Evolutionary conservation across 2,888 invertebrate genomes (phyloP).

Genomic region (Diloba caeruleocephala): DNA sequence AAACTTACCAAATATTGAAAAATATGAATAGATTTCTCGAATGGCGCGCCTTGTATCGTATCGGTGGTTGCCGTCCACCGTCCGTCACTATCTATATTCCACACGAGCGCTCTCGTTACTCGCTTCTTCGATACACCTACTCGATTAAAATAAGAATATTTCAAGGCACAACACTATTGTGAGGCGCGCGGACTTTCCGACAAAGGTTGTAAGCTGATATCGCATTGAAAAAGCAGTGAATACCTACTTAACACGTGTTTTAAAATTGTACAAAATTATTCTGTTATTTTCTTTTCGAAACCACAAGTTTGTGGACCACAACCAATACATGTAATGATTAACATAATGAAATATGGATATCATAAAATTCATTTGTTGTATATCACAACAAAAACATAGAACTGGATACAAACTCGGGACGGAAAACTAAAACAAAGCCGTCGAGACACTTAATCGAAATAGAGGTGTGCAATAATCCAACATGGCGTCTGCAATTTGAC

Average conservation of each 20-base stretch:
- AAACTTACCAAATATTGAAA: conserved; percentile 72
- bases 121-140: conserved; percentile 78
- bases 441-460: conserved; percentile 77
- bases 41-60: conserved; percentile 68
- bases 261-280: conserved; percentile 14
- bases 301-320: too few relatives aligned
- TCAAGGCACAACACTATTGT: conserved; percentile 79
- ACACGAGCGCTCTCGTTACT: conserved; percentile 80
- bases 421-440: conserved; percentile 67
- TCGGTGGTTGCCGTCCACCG: conserved; percentile 72
- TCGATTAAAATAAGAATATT: conserved; percentile 87
- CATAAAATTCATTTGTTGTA: conserved; percentile 24
- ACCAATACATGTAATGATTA: too few relatives aligned
- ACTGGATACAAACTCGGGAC: conserved; percentile 29
- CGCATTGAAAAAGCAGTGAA: conserved; percentile 58
- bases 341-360: background rate
- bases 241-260: conserved; percentile 50
- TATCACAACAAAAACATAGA: conserved; percentile 24
- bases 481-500: conserved; percentile 79
- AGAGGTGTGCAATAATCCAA: conserved; percentile 82
- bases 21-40: conserved; percentile 80
- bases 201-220: conserved; percentile 69
- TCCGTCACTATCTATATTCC: conserved; percentile 86
- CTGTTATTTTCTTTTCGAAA: conserved; percentile 6
- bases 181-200: conserved; percentile 62